Evolutionary conservation across 2,888 invertebrate genomes (phyloP), one percentile per base, ranked within the genome.

Genomic region (Tinea pellionella): DNA sequence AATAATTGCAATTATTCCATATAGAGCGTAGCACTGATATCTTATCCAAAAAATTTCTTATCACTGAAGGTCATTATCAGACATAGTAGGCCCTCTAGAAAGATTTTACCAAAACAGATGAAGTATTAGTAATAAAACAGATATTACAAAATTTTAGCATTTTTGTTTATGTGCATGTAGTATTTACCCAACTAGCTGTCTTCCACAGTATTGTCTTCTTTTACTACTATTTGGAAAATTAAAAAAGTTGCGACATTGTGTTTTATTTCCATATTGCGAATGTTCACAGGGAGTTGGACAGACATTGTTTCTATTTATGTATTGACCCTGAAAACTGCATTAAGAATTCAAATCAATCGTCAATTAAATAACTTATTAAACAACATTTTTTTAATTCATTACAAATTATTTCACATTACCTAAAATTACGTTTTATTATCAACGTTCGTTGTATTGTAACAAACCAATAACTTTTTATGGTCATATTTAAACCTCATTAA

Each of bases 161-260:
- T n/a, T n/a, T 24, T 24, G 24, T 24, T 3, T 24, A 24, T 24
- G 24, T n/a, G n/a, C n/a, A n/a, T n/a, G n/a, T n/a, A n/a, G n/a
- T 24, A 29, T 15, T 32, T 80, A 94, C 94, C 94, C 94, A 63
- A 94, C 89, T 62, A 94, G 77, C 77, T 94, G 93, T 69, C 92
- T 89, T 63, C 93, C 93, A 69, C 89, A 87, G 70, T 93, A 94
- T 69, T 92, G 90, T 68, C 92, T 91, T 61, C 88, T 91, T 65
- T 83, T 81, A 60, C 79, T 81, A 60, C 79, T 73, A 64, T 74
- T 75, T 9, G 84, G 67, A 61, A 85, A 76, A 62, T 65, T 81
- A 32, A 88, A 68, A 65, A 88, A 82, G n/a, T 70, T 69, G 15
- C 85, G 76, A 66, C 68, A 72, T 61, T 77, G 78, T 60, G 72